Evolutionary conservation across 2,888 invertebrate genomes (phyloP).

Genomic region (Liodrosophila aerea): DNA sequence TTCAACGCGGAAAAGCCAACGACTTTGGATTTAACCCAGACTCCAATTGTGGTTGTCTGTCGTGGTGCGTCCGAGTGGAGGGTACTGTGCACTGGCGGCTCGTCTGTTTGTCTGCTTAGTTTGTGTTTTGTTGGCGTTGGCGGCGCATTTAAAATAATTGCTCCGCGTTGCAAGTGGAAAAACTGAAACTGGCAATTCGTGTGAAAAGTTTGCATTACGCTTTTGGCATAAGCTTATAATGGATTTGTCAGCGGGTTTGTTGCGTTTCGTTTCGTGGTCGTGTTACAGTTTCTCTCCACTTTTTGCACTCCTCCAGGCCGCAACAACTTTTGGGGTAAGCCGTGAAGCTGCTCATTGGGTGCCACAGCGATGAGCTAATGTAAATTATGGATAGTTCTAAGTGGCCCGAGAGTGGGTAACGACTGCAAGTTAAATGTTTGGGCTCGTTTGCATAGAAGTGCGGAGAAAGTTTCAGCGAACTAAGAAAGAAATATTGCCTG

Average conservation of each 20-base stretch:
- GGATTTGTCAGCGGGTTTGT: slow-evolving; percentile 70
- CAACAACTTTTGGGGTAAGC: slow-evolving; percentile 28
- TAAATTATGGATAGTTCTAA: slow-evolving; percentile 62
- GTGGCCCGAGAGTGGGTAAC: slow-evolving; percentile 37
- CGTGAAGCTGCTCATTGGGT: slow-evolving; percentile 33
- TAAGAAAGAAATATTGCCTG: neutral
- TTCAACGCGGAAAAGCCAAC: no score
- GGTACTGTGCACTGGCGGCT: slow-evolving; percentile 25
- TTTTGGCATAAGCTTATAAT: slow-evolving; percentile 75
- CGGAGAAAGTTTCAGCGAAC: slow-evolving; percentile 23
- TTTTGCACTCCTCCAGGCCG: slow-evolving; percentile 12
- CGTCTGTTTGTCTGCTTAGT: slow-evolving; percentile 59
- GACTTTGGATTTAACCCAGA: neutral
- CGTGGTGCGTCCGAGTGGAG: no score
- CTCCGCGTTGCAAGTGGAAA: slow-evolving; percentile 41
- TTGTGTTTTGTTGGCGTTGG: slow-evolving; percentile 59
- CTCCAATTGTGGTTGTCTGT: neutral
- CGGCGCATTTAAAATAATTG: slow-evolving; percentile 76
- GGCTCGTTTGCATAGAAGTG: slow-evolving; percentile 39
- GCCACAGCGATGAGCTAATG: slow-evolving; percentile 50
- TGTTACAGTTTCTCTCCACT: slow-evolving; percentile 1
- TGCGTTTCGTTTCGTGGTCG: slow-evolving; percentile 25
- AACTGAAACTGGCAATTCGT: slow-evolving; percentile 60
- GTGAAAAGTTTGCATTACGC: slow-evolving; percentile 72
- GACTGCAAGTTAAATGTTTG: slow-evolving; percentile 39